These are phyloP conservation scores for Cyclura pinguis DNA, from an alignment of 2,797 vertebrate species.

Conservation along the genomic window DNA sequence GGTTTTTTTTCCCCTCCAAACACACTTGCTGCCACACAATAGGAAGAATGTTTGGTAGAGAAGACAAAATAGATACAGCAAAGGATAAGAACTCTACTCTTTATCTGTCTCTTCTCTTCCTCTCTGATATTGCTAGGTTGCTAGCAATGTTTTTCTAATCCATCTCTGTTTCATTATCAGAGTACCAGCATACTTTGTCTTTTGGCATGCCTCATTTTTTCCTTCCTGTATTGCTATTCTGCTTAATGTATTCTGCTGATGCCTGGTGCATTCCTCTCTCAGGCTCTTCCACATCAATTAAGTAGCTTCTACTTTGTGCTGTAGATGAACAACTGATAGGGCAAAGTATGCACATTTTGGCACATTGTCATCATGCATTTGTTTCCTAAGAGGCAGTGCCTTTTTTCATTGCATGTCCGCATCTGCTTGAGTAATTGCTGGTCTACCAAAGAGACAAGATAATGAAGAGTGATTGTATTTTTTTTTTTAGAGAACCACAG, in stretches of 20 bases:
- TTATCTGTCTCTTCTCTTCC: neutral
- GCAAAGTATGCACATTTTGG: neutral
- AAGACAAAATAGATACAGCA: neutral
- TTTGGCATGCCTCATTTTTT: neutral
- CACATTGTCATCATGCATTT: conserved; percentile 6
- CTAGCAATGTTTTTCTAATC: neutral
- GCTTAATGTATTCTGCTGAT: neutral
- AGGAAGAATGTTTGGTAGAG: neutral
- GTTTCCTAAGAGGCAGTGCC: neutral
- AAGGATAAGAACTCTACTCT: neutral
- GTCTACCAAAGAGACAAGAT: neutral
- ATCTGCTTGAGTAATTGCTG: neutral
- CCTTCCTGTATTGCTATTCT: neutral
- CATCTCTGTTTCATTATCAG: neutral
- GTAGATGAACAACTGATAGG: conserved; percentile 7
- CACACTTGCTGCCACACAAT: neutral
- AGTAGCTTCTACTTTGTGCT: neutral
- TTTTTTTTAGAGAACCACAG: neutral
- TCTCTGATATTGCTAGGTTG: neutral
- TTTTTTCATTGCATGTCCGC: neutral
- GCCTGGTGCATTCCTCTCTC: neutral
- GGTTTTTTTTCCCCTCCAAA: neutral
- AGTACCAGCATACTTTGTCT: neutral
- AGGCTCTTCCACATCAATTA: conserved; percentile 7
- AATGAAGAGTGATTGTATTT: neutral